Evolutionary conservation across 92 coral and sea anemone species (phyloP), one percentile per base, ranked within the genome.

Genomic region (Bergia puertoricense): DNA sequence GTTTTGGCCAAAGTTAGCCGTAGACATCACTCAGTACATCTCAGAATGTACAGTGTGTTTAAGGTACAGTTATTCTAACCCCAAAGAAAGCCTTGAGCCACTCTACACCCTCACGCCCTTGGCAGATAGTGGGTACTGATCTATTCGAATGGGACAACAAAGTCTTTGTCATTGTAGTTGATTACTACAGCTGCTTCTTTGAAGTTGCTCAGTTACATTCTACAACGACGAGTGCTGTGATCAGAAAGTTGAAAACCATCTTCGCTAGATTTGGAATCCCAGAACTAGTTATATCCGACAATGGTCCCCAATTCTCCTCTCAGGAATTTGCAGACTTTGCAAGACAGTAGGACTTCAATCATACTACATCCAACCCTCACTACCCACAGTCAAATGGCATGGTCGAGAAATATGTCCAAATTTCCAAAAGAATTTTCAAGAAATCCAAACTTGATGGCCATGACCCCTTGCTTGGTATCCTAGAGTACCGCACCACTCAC

Each of bases 391-490:
- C 86, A 37, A 88, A 78, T 78, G 90, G 86, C 22, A 40, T 62
- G 48, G 90, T 86, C 39, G 78, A 88, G 30, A 59, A 78, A 65
- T 62, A 62, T 88, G 90, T 88, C 36, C 85, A 88, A 88, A 67
- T 62, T 22, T 65, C 54, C 36, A 88, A 79, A 54, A 79, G 75
- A 38, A 88, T 88, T 40, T 76, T 88, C 40, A 88, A 78, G 66
- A 88, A 79, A 72, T 59, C 90, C 78, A 59, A 88, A 44, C 85
- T 74, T 50, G 75, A 75, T 42, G 78, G 78, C 23, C 82, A 30
- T 30, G 72, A 86, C 56, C 89, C 82, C 20, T 86, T 74, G 36
- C 81, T 86, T 51, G 82, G 89, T 42, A 54, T 86, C 6, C 74
- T 86, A 59, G 80, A 74, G 11, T 85, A 85, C 22, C 81, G 88